Base-by-base conservation (phyloP, 2,888 invertebrate genomes). In the Cerceris ruficornis region DNA sequence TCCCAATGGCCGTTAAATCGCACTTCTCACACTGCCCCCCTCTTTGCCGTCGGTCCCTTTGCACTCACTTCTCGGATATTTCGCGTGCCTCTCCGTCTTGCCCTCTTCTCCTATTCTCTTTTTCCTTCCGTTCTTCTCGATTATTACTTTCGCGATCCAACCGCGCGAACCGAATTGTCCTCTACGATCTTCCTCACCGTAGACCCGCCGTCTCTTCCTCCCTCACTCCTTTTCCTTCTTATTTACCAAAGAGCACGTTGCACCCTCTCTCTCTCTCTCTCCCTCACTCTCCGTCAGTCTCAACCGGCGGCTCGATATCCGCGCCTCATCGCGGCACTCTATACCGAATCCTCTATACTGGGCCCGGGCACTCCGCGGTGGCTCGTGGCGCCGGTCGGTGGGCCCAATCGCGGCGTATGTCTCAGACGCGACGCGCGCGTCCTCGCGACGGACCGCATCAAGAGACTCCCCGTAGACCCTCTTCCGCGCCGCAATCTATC, bases 21-120 rank as follows among this genome's bases (percentile, higher is more conserved):
- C 86, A 83, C 84, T 84, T 84, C 86, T 85, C 84, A 81, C 84
- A 83, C 84, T 85, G 72, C 86, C 83, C 73, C 81, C 85, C 86
- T 74, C 71, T 39, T 14, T 65, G 42, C 67, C 75, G 69, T 72
- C 67, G 81, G 69, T 70, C 74, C 74, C 62, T 62, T 59, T 39
- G 39, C 50, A 57, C 43, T 50, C 43, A 65, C 59, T 55, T 58
- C 69, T 54, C n/a, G 28, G 69, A 64, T 28, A 28, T 28, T 28
- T 28, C 28, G 28, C 28, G 28, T 28, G 71, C 65, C 68, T 54
- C 68, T 71, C 58, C 55, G 58, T 67, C 67, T 61, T 46, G 60
- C 61, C 68, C 28, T 54, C 49, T 41, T 57, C 55, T 67, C 68
- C 15, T 9, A 6, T 9, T 6, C 14, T 52, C 39, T 66, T 49